Conservation (phyloP, 2,797 vertebrate genomes). For the Diplodus sargus region DNA sequence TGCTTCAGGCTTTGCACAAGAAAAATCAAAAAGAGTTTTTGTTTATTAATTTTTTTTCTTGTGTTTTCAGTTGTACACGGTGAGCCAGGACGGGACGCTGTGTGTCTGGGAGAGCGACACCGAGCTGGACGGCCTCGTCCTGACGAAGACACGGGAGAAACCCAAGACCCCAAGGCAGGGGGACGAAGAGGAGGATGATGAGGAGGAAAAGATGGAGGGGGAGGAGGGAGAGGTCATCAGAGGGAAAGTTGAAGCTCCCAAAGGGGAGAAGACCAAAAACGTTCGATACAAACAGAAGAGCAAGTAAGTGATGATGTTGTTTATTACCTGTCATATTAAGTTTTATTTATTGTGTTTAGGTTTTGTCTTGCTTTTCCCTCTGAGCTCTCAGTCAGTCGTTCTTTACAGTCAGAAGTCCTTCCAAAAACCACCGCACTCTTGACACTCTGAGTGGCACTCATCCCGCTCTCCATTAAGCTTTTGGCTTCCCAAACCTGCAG, state of each 20-base stretch:
- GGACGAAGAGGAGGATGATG: slow-evolving; percentile 59
- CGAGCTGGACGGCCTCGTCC: slow-evolving; percentile 84
- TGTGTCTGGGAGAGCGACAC: slow-evolving; percentile 97
- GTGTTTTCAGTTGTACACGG: slow-evolving; percentile 89
- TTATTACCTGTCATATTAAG: neutral
- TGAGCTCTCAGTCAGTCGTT: neutral
- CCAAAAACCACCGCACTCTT: neutral
- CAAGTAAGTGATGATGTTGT: slow-evolving; percentile 85
- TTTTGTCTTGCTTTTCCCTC: neutral
- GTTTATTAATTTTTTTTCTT: neutral
- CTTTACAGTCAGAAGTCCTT: slow-evolving; percentile 3
- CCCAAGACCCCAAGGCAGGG: slow-evolving; percentile 25
- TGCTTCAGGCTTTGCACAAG: neutral
- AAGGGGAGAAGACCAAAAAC: slow-evolving; percentile 83
- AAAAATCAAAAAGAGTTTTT: neutral
- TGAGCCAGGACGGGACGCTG: slow-evolving; percentile 93
- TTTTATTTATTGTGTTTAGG: neutral
- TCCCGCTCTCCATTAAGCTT: slow-evolving; percentile 13
- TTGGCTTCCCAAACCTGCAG: slow-evolving; percentile 8
- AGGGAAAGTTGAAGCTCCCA: slow-evolving; percentile 81
- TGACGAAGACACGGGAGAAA: slow-evolving; percentile 57
- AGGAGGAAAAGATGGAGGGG: slow-evolving; percentile 60
- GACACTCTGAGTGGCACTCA: neutral
- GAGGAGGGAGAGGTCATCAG: slow-evolving; percentile 86
- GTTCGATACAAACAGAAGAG: slow-evolving; percentile 89